A percentile compares a stretch with the other conserved stretches of the same genome.
Evolutionary conservation across 2,797 vertebrate genomes (phyloP).

Genomic region (Pantherophis alleghaniensis): DNA sequence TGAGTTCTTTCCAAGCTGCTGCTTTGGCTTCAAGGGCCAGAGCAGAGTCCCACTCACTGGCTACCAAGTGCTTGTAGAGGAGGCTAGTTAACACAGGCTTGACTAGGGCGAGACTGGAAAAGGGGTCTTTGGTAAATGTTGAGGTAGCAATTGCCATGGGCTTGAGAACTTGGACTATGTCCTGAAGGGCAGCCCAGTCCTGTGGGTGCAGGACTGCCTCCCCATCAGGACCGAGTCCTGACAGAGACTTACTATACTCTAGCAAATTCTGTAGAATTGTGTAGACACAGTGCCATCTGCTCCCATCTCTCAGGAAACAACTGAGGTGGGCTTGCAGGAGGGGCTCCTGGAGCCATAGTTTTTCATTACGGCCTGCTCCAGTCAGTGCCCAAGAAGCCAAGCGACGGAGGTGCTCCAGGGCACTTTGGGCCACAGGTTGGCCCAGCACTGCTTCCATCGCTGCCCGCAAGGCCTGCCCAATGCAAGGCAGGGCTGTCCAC

Average conservation of each 20-base stretch:
- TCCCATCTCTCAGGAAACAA: conserved; percentile 39
- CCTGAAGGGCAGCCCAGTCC: conserved; percentile 74
- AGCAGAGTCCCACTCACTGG: conserved; percentile 62
- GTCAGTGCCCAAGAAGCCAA: conserved; percentile 37
- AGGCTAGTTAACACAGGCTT: conserved; percentile 77
- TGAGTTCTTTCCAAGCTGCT: conserved; percentile 67
- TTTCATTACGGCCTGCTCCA: conserved; percentile 23
- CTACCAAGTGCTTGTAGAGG: conserved; percentile 73
- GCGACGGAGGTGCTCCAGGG: conserved; percentile 52
- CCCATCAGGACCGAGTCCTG: conserved; percentile 1
- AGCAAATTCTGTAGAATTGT: conserved; percentile 42
- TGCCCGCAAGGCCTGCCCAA: conserved; percentile 67
- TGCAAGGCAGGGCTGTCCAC: conserved; percentile 68
- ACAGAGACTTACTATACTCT: conserved; percentile 34
- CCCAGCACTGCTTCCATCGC: conserved; percentile 73
- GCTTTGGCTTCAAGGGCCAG: conserved; percentile 60
- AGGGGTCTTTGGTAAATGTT: conserved; percentile 74
- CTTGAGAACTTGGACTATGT: conserved; percentile 72
- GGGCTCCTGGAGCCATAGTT: conserved; percentile 41
- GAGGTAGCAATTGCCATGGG: conserved; percentile 76
- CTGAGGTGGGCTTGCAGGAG: conserved; percentile 41
- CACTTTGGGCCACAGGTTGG: conserved; percentile 59
- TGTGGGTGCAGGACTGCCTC: conserved; percentile 40
- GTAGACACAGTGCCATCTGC: conserved; percentile 48
- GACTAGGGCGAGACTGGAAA: conserved; percentile 73